Base-by-base conservation (phyloP, 1,140 invertebrate species). In the Drosophila erecta region DNA sequence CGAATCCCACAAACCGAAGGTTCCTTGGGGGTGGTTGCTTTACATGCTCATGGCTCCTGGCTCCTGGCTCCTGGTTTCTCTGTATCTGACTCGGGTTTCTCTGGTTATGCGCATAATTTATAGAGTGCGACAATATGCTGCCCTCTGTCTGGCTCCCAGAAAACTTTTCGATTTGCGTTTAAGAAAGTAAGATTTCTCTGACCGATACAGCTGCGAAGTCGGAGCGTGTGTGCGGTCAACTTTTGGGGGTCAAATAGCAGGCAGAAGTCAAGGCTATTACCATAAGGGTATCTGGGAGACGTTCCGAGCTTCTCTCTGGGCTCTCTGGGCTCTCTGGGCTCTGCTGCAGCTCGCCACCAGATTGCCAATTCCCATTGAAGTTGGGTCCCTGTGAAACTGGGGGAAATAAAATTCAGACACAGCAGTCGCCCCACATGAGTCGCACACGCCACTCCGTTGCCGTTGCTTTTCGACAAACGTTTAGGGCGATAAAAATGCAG, bases 121-220 rank as follows among this genome's bases (percentile, higher is more conserved):
- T 89, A 74, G 84, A 78, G 85, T 90, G 85, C 76, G 69, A 90
- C 80, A 89, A 90, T 90, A 89, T 89, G 85, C 89, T 89, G 84
- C 57, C 73, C 62, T 59, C 59, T 72, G 76, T 54, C 47, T 70
- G 67, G 70, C 35, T 60, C 27, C 33, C 30, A 24, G 50, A 44
- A 76, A 86, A 87, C 57, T 87, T 89, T 84, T 83, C 43, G 58
- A 65, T 65, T 71, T 58, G 72, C 51, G 49, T 50, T 62, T 44
- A 73, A 77, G 81, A 81, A 84, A 86, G 74, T 76, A 62, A 75
- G 75, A 87, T 86, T 87, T 79, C 59, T 66, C 41, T 66, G 62
- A 69, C 73, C 61, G 53, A 58, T 54, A 54, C 50, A 59, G 56
- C 61, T 67, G 47, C 35, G 57, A n/a, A 15, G 27, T 50, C 56